phyloP scores from a whole-genome alignment of 2,888 invertebrate species.

The Embidobia sp. region DNA sequence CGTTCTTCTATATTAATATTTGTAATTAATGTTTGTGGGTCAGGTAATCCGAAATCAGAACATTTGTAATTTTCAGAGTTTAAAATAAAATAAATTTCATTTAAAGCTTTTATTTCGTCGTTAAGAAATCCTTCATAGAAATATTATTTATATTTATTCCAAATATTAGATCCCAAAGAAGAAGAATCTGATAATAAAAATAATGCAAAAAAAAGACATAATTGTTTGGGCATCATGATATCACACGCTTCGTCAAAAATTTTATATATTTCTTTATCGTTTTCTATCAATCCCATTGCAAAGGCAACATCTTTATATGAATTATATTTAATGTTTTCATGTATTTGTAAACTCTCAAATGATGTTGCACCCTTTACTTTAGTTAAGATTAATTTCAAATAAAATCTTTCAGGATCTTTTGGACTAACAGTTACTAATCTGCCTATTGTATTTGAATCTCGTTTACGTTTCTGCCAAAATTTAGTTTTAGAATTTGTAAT shows the following conservation, averaged over 20 bases:
- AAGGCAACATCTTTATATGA: too few relatives aligned
- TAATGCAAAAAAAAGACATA: not conserved
- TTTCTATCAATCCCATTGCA: too few relatives aligned
- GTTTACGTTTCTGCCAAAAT: slow-evolving; percentile 11
- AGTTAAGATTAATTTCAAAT: slow-evolving; percentile 41
- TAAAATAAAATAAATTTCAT: slow-evolving; percentile 16
- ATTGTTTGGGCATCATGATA: slow-evolving; percentile 6
- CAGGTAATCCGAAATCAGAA: slow-evolving; percentile 16
- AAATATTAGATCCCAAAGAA: slow-evolving; percentile 14
- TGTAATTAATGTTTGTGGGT: not conserved
- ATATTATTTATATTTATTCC: slow-evolving; percentile 22
- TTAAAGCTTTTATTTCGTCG: slow-evolving; percentile 6
- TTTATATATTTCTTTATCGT: not conserved
- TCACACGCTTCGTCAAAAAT: slow-evolving; percentile 1
- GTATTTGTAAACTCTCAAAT: too few relatives aligned
- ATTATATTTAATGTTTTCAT: too few relatives aligned
- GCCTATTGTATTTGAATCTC: slow-evolving; percentile 28
- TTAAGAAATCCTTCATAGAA: slow-evolving; percentile 32
- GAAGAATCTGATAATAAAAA: slow-evolving; percentile 8
- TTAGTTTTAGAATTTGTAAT: not conserved
- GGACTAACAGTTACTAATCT: slow-evolving; percentile 37
- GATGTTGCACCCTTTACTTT: slow-evolving; percentile 8
- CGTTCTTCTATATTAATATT: not conserved
- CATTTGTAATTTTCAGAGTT: slow-evolving; percentile 19
- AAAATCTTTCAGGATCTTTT: slow-evolving; percentile 52